Conservation (phyloP, 2,113 vertebrate species). For the Mustela nigripes region DNA sequence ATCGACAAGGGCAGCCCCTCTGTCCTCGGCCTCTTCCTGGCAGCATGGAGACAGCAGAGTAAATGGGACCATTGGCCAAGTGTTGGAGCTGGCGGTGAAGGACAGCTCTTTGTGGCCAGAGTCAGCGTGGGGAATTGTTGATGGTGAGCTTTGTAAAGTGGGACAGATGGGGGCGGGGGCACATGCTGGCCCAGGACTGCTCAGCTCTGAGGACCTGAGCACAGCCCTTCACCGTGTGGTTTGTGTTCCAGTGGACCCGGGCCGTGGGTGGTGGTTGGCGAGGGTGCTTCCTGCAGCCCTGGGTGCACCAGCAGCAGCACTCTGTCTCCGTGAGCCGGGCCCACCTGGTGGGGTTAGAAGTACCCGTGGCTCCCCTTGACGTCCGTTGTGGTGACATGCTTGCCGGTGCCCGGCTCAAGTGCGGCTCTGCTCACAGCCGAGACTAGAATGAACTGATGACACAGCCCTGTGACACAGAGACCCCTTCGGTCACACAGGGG, state of each 20-base stretch:
- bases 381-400: background rate
- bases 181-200: background rate
- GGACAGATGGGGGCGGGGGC: background rate
- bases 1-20: background rate
- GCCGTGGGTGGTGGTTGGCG: background rate
- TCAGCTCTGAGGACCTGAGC: background rate
- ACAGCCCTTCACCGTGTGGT: background rate
- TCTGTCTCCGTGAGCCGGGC: accelerated
- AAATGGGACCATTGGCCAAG: background rate
- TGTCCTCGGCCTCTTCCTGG: background rate
- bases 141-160: background rate
- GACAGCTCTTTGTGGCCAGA: background rate
- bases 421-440: background rate
- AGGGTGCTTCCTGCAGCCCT: background rate
- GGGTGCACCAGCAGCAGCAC: background rate
- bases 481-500: background rate
- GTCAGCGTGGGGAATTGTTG: background rate
- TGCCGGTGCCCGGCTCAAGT: background rate
- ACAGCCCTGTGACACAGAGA: background rate
- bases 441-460: background rate
- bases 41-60: accelerated
- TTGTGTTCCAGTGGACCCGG: background rate
- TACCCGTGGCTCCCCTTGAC: accelerated
- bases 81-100: background rate
- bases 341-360: accelerated